Percentiles rank a stretch among this genome's conserved stretches.
phyloP scores from a whole-genome alignment of 2,888 invertebrate species.

The Hedya salicella region DNA sequence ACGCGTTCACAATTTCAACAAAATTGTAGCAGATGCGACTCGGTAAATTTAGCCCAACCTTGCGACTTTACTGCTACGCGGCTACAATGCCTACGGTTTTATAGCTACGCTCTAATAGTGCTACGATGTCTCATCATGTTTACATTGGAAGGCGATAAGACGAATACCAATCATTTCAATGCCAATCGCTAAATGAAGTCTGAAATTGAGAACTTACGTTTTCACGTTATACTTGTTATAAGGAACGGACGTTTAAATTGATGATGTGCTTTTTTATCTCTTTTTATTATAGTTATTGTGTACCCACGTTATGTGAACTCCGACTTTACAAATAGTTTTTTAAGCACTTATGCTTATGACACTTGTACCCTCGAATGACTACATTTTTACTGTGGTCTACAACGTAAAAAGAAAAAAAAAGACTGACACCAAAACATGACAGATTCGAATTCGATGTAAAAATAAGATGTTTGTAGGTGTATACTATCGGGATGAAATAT shows the following conservation, averaged over 20 bases:
- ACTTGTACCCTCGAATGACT: no score
- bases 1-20: slow-evolving; percentile 7
- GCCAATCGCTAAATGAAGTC: not conserved
- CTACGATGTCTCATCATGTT: slow-evolving; percentile 26
- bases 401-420: no score
- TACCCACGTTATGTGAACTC: no score
- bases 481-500: no score
- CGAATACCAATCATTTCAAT: slow-evolving; percentile 4
- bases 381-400: no score
- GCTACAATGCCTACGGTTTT: slow-evolving; percentile 29
- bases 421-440: no score
- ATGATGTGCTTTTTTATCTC: not conserved
- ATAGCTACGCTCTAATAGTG: slow-evolving; percentile 29
- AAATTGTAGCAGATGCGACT: slow-evolving; percentile 30
- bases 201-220: not conserved
- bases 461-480: no score
- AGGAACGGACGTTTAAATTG: not conserved
- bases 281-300: no score
- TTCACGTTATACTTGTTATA: not conserved
- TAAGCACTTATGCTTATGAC: no score
- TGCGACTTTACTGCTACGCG: slow-evolving; percentile 30
- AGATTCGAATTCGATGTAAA: no score
- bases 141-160: slow-evolving; percentile 12
- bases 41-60: slow-evolving; percentile 31
- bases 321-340: no score